phyloP scores from a whole-genome alignment of 2,797 vertebrate genomes.

The Ciconia nigra region DNA sequence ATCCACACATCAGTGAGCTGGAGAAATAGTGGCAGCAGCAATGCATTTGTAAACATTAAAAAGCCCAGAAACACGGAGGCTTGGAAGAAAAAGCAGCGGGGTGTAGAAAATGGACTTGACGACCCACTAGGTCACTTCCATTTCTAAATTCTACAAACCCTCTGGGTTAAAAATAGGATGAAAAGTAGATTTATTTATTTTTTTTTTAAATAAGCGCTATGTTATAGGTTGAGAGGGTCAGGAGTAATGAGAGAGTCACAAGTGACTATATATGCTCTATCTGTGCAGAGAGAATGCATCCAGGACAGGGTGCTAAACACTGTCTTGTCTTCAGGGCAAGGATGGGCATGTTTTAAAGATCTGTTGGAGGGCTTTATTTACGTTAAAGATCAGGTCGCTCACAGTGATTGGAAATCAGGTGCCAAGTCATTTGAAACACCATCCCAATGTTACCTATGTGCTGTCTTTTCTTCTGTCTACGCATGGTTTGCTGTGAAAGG shows the following conservation, averaged over 20 bases:
- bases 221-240: not conserved
- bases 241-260: not conserved
- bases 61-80: not conserved
- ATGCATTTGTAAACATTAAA: not conserved
- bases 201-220: not conserved
- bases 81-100: not conserved
- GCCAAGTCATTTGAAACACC: not conserved
- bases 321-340: not conserved
- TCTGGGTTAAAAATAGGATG: not conserved
- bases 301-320: not conserved
- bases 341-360: not conserved
- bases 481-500: not conserved
- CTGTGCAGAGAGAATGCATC: not conserved
- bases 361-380: not conserved
- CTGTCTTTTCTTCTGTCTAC: not conserved
- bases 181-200: not conserved
- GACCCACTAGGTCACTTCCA: not conserved
- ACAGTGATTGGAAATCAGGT: not conserved
- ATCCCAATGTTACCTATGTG: not conserved
- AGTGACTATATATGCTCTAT: not conserved
- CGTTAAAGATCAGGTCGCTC: not conserved
- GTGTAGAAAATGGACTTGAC: not conserved
- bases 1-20: not conserved
- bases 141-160: not conserved
- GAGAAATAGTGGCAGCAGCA: not conserved